phyloP scores from a whole-genome alignment of 1,140 invertebrate species.

The Trachymyrmex cornetzi region DNA sequence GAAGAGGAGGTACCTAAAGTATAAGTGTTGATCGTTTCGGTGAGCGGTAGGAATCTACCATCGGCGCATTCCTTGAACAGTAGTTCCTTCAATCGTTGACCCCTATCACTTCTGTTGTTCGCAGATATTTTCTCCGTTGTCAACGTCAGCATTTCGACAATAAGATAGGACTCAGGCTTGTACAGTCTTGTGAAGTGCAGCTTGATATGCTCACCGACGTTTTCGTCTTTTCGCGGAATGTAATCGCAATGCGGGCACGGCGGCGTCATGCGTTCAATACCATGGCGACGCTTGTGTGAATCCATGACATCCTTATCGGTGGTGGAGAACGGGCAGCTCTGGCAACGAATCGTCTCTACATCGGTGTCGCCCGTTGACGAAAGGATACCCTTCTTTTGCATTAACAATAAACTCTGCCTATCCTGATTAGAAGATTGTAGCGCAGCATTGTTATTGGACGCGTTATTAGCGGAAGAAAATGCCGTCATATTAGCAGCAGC shows the following conservation, averaged over 20 bases:
- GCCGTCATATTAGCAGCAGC: conserved; percentile 58
- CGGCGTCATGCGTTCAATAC: conserved; percentile 88
- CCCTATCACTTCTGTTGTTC: conserved; percentile 75
- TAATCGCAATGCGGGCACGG: conserved; percentile 94
- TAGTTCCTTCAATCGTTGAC: conserved; percentile 76
- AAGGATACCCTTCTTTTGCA: conserved; percentile 86
- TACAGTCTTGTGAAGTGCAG: conserved; percentile 91
- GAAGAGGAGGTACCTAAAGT: conserved; percentile 66
- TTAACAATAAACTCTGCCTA: conserved; percentile 83
- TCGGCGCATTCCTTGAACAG: conserved; percentile 84
- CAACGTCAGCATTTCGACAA: conserved; percentile 87
- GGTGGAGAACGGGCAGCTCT: conserved; percentile 93
- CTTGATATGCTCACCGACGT: conserved; percentile 93
- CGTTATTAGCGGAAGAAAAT: not conserved
- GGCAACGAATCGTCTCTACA: conserved; percentile 87
- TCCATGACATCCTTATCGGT: conserved; percentile 91
- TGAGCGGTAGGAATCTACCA: conserved; percentile 81
- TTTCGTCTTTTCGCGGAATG: conserved; percentile 92
- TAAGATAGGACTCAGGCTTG: conserved; percentile 89
- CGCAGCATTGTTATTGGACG: conserved; percentile 24
- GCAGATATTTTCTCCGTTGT: conserved; percentile 83
- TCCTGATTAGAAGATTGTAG: conserved; percentile 80
- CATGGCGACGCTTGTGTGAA: conserved; percentile 92
- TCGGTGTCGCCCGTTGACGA: conserved; percentile 80
- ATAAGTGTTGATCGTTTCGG: conserved; percentile 68